These are phyloP conservation scores for Dastarcus helophoroides DNA, from an alignment of 2,888 invertebrate species.

Conservation along the genomic window DNA sequence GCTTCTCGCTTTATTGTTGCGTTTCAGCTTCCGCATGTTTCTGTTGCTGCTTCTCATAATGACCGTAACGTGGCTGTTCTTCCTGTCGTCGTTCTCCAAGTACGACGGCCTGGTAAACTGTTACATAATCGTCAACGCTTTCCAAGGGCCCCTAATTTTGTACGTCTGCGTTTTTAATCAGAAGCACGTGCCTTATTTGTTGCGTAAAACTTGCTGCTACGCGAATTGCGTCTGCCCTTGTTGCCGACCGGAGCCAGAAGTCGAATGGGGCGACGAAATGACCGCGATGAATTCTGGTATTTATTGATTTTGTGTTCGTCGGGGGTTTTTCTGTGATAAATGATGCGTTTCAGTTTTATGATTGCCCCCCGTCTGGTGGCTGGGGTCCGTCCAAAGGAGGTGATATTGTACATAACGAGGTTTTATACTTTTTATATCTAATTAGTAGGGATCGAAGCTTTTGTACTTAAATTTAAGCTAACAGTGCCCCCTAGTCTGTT, in stretches of 20 bases:
- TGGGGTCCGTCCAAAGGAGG: too few relatives aligned
- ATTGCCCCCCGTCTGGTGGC: too few relatives aligned
- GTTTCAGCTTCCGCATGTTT: constrained; percentile 68
- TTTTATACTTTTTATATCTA: too few relatives aligned
- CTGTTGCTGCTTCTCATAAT: constrained; percentile 62
- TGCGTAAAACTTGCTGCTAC: constrained; percentile 71
- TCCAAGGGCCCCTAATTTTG: constrained; percentile 62
- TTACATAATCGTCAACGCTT: constrained; percentile 63
- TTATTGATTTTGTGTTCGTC: constrained; percentile 32
- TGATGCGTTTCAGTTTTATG: too few relatives aligned
- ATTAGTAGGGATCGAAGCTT: too few relatives aligned
- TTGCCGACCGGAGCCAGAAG: constrained; percentile 51
- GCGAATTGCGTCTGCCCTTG: constrained; percentile 42
- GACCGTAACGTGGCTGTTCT: constrained; percentile 65
- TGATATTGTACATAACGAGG: too few relatives aligned
- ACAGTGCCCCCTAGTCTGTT: too few relatives aligned
- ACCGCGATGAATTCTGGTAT: constrained; percentile 67
- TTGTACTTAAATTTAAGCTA: too few relatives aligned
- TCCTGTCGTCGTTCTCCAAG: constrained; percentile 63
- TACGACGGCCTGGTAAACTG: constrained; percentile 62
- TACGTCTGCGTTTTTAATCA: constrained; percentile 70
- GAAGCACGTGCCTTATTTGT: constrained; percentile 64
- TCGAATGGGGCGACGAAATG: constrained; percentile 85
- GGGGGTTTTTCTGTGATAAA: too few relatives aligned
- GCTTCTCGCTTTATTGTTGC: constrained; percentile 15